Evolutionary conservation across 2,113 vertebrate genomes (phyloP), one percentile per base, ranked within the genome.

Genomic region (Lagenorhynchus albirostris): DNA sequence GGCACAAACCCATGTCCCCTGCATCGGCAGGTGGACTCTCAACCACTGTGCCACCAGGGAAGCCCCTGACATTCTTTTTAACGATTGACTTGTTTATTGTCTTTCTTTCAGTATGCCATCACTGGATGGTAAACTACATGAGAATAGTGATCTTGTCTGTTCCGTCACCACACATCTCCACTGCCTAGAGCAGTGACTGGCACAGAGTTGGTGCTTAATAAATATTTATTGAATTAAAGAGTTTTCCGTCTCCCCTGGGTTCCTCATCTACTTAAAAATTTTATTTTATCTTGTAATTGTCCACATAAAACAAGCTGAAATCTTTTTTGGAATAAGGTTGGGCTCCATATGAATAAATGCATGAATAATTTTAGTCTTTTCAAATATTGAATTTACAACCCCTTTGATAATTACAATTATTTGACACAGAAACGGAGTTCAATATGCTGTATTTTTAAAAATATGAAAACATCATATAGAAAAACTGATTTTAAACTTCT

Each of bases 361-460:
- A 21, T 70, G 41, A 31, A 74, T 81, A 65, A 41, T 62, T 94
- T 96, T 91, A 60, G 33, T 53, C n/a, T 91, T 92, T 83, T 74
- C n/a, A 68, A 53, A 50, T 94, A 70, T 8, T 89, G 68, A 80
- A 73, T 94, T 70, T 90, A 63, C 70, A 90, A 8, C 10, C 36
- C 33, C 25, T 55, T 91, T 83, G n/a, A 92, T 88, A 31, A 62
- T 95, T 94, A n/a, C 11, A 88, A 20, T 95, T 85, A 91, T 89
- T 96, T 96, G 63, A 74, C 8, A 92, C 25, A 36, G 89, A 89
- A 93, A 44, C 53, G 53, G 80, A 95, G 21, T 71, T 86, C 44
- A 79, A 25, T 31, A 71, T 89, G 11, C 23, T 95, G 5, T 91
- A n/a, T 96, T 95, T 97, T 79, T 13, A 65, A 74, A 94, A 71